Percentiles rank a stretch among this genome's conserved stretches.
Evolutionary conservation across 2,797 vertebrate genomes (phyloP).

Genomic region (Salmo trutta): DNA sequence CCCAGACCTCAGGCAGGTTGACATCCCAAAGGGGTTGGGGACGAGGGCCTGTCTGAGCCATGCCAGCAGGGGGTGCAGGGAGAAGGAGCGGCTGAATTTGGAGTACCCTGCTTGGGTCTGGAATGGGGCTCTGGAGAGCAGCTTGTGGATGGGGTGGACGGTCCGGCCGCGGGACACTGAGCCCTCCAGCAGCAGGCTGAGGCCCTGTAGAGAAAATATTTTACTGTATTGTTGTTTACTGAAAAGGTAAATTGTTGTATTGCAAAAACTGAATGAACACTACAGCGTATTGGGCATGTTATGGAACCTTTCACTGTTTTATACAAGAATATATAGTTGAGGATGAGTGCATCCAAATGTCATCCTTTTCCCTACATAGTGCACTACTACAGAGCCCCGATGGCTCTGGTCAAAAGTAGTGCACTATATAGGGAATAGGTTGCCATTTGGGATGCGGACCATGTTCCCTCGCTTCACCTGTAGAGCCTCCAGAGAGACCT

Average conservation of each 20-base stretch:
- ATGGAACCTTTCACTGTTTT: background rate
- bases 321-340: background rate
- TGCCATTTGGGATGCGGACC: background rate
- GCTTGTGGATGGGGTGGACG: slow-evolving; percentile 80
- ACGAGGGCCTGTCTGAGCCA: slow-evolving; percentile 82
- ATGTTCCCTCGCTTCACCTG: slow-evolving; percentile 36
- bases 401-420: no score
- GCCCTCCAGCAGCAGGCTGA: slow-evolving; percentile 90
- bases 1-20: slow-evolving; percentile 85
- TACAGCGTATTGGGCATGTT: no score
- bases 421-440: background rate
- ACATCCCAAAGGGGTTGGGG: slow-evolving; percentile 87
- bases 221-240: no score
- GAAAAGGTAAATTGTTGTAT: no score
- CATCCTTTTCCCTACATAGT: background rate
- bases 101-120: slow-evolving; percentile 82
- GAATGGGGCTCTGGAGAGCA: slow-evolving; percentile 81
- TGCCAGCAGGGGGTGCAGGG: slow-evolving; percentile 79
- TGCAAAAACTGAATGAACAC: no score
- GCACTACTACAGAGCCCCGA: background rate
- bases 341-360: background rate
- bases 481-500: slow-evolving; percentile 81
- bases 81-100: slow-evolving; percentile 77
- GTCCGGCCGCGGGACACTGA: slow-evolving; percentile 60
- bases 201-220: slow-evolving; percentile 55